Evolutionary conservation across 1,140 invertebrate species (phyloP).

Genomic region (Trinorchestia longiramus): DNA sequence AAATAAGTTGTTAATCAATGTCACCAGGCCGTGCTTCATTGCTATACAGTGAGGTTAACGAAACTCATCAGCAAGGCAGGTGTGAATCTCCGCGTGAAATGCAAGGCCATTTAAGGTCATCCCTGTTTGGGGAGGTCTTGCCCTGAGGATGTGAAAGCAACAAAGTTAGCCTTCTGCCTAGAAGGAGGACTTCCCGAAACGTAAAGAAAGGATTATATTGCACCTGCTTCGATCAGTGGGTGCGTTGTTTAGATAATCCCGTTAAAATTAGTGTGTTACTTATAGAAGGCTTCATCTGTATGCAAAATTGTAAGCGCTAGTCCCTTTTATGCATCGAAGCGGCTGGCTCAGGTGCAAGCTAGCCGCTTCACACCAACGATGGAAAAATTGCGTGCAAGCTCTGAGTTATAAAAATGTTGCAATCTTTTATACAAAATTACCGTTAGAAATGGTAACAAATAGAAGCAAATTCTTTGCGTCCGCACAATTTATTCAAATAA

Average conservation of each 20-base stretch:
- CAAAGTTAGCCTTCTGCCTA: neutral
- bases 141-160: neutral
- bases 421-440: neutral
- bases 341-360: neutral
- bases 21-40: neutral
- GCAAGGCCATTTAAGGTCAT: slow-evolving; percentile 2
- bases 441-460: neutral
- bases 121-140: neutral
- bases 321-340: neutral
- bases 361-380: neutral
- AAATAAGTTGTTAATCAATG: neutral
- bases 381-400: neutral
- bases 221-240: neutral
- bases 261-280: neutral
- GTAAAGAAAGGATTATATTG: neutral
- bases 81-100: neutral
- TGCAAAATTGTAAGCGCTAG: neutral
- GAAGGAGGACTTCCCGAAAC: neutral
- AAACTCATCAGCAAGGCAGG: neutral
- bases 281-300: neutral
- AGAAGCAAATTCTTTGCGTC: neutral
- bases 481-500: neutral
- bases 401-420: neutral
- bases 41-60: neutral
- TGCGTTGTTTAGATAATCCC: neutral